Base-by-base conservation (phyloP, 2,888 invertebrate species). In the Drosophila helvetica region DNA sequence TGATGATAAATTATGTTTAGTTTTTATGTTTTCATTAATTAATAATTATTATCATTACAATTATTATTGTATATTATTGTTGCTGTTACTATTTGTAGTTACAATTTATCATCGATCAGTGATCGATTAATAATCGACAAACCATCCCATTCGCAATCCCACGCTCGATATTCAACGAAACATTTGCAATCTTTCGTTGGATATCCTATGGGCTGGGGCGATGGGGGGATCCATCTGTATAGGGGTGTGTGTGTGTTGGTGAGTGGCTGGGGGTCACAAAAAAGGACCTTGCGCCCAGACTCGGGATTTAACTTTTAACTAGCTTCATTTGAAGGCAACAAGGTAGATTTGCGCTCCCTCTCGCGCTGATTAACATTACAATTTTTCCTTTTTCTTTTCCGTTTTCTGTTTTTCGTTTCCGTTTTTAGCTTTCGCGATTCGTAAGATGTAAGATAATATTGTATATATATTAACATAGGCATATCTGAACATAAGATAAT, bases 301-400 rank as follows among this genome's bases (percentile, higher is more conserved):
- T 51, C 74, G 66, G 43, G 43, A 4, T 43, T 65, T 59, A 77
- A 64, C 78, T 77, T 86, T 79, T 76, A 82, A 89, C 90, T 90
- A 90, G 90, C 90, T 90, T 90, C 90, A 86, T 90, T 90, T 90
- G 90, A 90, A 90, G 90, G 90, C 90, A 90, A 90, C 89, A 90
- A 90, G 90, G 90, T 90, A 89, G 89, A 84, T 87, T 75, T 77
- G 81, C 87, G 82, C 68, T 63, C 55, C 70, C 66, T 50, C 38
- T 38, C 57, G 67, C 86, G 80, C 22, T 78, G 73, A 57, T 66
- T 70, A 74, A 77, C 66, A 73, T 68, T 54, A 69, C 45, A n/a
- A 62, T 68, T 60, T 53, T 60, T 33, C 33, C 12, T 53, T 22
- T 22, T 22, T 22, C 22, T 22, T 22, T 22, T 5, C 22, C 22